A percentile compares a stretch with the other conserved stretches of the same genome.
Evolutionary conservation across 2,888 invertebrate genomes (phyloP).

Genomic region (Rhaphigaster nebulosa): DNA sequence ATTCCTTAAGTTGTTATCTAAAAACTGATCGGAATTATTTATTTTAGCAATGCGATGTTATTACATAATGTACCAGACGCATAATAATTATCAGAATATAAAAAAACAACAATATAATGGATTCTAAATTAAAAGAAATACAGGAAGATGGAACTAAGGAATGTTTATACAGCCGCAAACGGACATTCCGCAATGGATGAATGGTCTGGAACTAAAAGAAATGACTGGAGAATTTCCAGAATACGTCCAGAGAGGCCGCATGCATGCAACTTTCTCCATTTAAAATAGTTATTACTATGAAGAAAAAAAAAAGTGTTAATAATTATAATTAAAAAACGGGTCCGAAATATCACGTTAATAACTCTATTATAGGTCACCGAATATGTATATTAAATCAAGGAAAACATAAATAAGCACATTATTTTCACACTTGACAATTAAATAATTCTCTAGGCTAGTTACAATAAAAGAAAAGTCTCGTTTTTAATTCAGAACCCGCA

Average conservation of each 20-base stretch:
- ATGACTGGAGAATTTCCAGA: neutral
- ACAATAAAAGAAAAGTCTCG: neutral
- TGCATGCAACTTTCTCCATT: neutral
- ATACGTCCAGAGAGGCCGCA: neutral
- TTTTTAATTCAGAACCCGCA: neutral
- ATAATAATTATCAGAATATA: neutral
- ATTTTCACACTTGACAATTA: neutral
- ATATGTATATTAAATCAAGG: neutral
- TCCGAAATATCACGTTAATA: neutral
- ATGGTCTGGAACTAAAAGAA: neutral
- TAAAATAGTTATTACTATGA: neutral
- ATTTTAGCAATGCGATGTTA: neutral
- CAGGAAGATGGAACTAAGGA: neutral
- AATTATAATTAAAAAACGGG: neutral
- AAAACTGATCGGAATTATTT: neutral
- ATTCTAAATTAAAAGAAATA: neutral
- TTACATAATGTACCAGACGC: neutral
- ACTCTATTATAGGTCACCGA: neutral
- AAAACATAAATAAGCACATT: neutral
- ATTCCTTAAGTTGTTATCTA: neutral
- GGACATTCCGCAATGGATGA: neutral
- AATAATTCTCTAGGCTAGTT: neutral
- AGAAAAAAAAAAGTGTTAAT: neutral
- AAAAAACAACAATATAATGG: neutral
- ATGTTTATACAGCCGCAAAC: neutral